Evolutionary conservation across 2,888 invertebrate genomes (phyloP).

Genomic region (Cenopis cana): DNA sequence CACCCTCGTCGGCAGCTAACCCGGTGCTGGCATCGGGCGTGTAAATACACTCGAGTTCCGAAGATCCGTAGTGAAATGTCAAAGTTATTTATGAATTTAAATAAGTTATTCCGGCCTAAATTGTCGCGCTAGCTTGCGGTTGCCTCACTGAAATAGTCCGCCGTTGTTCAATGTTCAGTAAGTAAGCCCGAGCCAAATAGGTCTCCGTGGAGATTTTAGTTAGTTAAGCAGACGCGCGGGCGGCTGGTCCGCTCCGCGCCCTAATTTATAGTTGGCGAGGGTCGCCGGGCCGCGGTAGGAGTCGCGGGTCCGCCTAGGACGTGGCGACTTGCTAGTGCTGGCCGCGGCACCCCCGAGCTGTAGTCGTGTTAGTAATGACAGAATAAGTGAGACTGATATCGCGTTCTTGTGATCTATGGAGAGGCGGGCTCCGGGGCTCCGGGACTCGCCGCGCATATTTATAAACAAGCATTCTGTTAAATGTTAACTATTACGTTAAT

Average conservation of each 20-base stretch:
- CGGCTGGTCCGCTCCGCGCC: slow-evolving; percentile 72
- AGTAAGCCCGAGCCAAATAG: slow-evolving; percentile 62
- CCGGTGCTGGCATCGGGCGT: slow-evolving; percentile 67
- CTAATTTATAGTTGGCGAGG: slow-evolving; percentile 68
- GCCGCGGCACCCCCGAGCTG: slow-evolving; percentile 67
- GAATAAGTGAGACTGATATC: slow-evolving; percentile 84
- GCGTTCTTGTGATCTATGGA: slow-evolving; percentile 75
- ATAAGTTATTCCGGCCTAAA: slow-evolving; percentile 66
- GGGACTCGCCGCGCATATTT: slow-evolving; percentile 34
- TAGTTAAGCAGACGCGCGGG: slow-evolving; percentile 60
- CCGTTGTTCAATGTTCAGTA: slow-evolving; percentile 60
- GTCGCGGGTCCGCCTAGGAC: not conserved
- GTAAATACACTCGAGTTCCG: slow-evolving; percentile 32
- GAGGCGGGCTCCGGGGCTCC: slow-evolving; percentile 50
- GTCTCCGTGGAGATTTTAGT: slow-evolving; percentile 66
- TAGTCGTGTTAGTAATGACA: slow-evolving; percentile 81
- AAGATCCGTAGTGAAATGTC: slow-evolving; percentile 38
- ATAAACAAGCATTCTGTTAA: slow-evolving; percentile 67
- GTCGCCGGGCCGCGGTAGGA: slow-evolving; percentile 6
- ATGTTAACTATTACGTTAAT: slow-evolving; percentile 73
- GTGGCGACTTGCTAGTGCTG: slow-evolving; percentile 48
- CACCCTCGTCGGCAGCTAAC: slow-evolving; percentile 47
- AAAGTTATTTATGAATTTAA: slow-evolving; percentile 69
- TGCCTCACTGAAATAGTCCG: slow-evolving; percentile 56
- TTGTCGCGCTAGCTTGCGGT: slow-evolving; percentile 59